These are phyloP conservation scores for Callipepla californica DNA, from an alignment of 2,113 vertebrate genomes.

Conservation along the genomic window DNA sequence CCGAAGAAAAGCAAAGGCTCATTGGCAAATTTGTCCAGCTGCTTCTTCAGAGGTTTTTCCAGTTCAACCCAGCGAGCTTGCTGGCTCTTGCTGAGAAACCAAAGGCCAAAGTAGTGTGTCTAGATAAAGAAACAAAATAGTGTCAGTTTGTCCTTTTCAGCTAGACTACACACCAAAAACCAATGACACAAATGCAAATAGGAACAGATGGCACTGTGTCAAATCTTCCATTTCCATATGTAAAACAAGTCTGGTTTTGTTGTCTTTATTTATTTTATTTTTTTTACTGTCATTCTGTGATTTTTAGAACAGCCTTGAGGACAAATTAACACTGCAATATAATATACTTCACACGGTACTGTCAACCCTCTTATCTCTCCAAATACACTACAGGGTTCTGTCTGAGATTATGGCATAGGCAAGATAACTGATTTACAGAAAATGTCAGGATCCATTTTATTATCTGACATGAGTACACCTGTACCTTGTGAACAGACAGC, in stretches of 20 bases:
- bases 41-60: conserved; percentile 98
- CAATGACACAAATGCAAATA: background rate
- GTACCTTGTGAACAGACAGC: background rate
- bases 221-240: background rate
- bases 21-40: conserved; percentile 97
- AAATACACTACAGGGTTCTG: background rate
- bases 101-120: conserved; percentile 95
- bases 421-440: conserved; percentile 23
- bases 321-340: background rate
- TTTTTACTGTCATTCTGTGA: background rate
- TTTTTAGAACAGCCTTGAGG: background rate
- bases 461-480: background rate
- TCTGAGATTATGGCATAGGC: background rate
- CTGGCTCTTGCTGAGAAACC: conserved; percentile 94
- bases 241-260: background rate
- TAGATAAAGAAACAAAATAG: conserved; percentile 67
- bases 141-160: conserved; percentile 14
- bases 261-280: background rate
- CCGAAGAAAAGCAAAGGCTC: conserved; percentile 96
- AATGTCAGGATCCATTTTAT: background rate
- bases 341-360: background rate
- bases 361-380: background rate
- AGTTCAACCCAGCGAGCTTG: conserved; percentile 96
- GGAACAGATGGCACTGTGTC: background rate
- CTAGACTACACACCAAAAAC: background rate